Percentiles rank a stretch among this genome's conserved stretches.
Evolutionary conservation across 1,140 invertebrate genomes (phyloP).

Genomic region (Drosophila serrata): DNA sequence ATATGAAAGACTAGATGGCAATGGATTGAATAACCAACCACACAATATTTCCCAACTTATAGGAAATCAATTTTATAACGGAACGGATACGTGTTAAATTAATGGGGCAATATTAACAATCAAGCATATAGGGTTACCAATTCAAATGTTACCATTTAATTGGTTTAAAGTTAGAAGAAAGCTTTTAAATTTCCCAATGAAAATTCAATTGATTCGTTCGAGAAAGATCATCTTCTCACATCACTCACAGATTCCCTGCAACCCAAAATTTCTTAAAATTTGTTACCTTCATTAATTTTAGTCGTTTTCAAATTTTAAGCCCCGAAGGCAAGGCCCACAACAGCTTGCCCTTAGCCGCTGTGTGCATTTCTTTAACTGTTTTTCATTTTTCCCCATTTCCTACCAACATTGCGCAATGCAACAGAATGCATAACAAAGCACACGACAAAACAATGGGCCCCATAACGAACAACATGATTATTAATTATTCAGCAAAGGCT

Average conservation of each 20-base stretch:
- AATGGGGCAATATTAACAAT: constrained; percentile 2
- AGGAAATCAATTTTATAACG: constrained; percentile 49
- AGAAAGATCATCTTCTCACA: constrained; percentile 36
- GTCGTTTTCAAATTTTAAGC: constrained; percentile 15
- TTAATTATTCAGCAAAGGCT: constrained; percentile 73
- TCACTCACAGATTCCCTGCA: constrained; percentile 12
- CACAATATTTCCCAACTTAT: constrained; percentile 29
- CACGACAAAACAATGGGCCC: constrained; percentile 66
- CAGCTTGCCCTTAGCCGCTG: constrained; percentile 45
- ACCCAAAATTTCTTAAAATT: constrained; percentile 2
- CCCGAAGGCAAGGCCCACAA: constrained; percentile 9
- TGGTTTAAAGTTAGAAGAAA: background rate
- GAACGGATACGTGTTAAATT: background rate
- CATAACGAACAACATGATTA: constrained; percentile 72
- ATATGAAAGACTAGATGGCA: constrained; percentile 4
- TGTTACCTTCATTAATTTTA: constrained; percentile 35
- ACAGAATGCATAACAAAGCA: constrained; percentile 76
- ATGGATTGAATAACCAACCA: constrained; percentile 29
- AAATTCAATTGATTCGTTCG: constrained; percentile 38
- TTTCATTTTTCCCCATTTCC: constrained; percentile 36
- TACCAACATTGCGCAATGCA: constrained; percentile 69
- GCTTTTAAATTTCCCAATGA: constrained; percentile 14
- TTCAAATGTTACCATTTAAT: constrained; percentile 24
- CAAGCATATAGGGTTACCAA: constrained; percentile 21
- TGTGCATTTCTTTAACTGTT: constrained; percentile 49